Base-by-base conservation (phyloP, 2,888 invertebrate genomes). In the Oasisia sp. region DNA sequence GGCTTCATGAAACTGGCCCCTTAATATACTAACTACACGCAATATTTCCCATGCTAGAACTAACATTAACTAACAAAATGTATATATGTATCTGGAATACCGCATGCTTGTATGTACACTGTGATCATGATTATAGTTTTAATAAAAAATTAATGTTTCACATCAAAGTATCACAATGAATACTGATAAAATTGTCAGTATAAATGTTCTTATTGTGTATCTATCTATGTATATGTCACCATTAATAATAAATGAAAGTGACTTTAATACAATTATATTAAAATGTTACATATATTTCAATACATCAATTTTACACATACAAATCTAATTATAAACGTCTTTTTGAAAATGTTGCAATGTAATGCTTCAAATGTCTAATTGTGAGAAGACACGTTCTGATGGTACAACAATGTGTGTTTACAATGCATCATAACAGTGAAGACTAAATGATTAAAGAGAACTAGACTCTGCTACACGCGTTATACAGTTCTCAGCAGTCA, bases 341-440 rank as follows among this genome's bases (percentile, higher is more conserved):
- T 19, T 74, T 74, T 74, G 74, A 74, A 74, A n/a, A 74, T 74
- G 74, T 74, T 74, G 74, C 14, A 74, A 74, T 74, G 74, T 74
- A 74, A 74, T n/a, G 27, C 74, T 74, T 74, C 74, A 74, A 19
- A 74, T 74, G 74, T 74, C 27, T 74, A 19, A 27, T 74, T 74
- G 27, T 74, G 74, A 74, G 27, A n/a, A 74, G 0, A 27, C 7
- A 19, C 27, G n/a, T 74, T 5, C 0, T 19, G n/a, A 74, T 74
- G 19, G 8, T 56, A 56, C 11, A 11, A 56, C 19, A 56, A 14
- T 74, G 27, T 19, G 7, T 74, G 74, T 19, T 27, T 27, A 74
- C 19, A n/a, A 74, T 3, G 74, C 56, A 14, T 19, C 56, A 19
- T n/a, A 74, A 74, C 27, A 74, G 74, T 74, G 19, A n/a, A n/a